Conservation (phyloP, 2,888 invertebrate genomes). For the Lasioglossum zephyrum region DNA sequence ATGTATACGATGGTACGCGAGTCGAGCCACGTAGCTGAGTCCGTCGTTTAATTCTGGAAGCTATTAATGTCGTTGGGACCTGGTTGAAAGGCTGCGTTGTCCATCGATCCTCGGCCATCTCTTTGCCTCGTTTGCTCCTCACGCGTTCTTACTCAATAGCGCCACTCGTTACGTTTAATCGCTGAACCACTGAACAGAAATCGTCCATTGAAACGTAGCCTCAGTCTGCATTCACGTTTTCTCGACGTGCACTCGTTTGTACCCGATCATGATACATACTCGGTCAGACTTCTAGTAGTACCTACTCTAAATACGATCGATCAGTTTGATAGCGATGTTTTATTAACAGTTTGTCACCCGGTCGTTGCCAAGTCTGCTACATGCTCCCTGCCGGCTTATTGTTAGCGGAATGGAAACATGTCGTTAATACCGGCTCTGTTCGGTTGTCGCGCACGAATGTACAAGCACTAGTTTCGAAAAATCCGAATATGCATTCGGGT, state of each 20-base stretch:
- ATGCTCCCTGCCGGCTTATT: no score
- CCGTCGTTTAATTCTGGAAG: constrained; percentile 72
- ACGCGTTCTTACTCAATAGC: constrained; percentile 63
- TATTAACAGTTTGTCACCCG: no score
- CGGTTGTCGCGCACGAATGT: no score
- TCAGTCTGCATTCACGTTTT: not conserved
- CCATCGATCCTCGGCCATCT: constrained; percentile 69
- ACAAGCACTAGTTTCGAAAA: no score
- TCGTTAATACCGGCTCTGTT: no score
- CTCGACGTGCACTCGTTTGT: not conserved
- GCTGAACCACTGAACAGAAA: not conserved
- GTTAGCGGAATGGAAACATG: no score
- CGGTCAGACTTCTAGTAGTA: not conserved
- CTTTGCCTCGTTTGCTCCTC: constrained; percentile 62
- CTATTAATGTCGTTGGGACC: constrained; percentile 76
- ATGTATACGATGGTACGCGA: constrained; percentile 41
- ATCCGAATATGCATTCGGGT: no score
- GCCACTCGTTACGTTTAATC: constrained; percentile 49
- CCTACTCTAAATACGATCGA: not conserved
- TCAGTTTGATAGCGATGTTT: not conserved
- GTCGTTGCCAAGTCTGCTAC: no score
- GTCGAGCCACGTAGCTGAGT: constrained; percentile 48
- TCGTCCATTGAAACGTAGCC: not conserved
- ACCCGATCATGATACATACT: not conserved
- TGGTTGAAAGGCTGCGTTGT: constrained; percentile 77